Evolutionary conservation across 2,113 vertebrate species (phyloP), one percentile per base, ranked within the genome.

Genomic region (Odocoileus virginianus): DNA sequence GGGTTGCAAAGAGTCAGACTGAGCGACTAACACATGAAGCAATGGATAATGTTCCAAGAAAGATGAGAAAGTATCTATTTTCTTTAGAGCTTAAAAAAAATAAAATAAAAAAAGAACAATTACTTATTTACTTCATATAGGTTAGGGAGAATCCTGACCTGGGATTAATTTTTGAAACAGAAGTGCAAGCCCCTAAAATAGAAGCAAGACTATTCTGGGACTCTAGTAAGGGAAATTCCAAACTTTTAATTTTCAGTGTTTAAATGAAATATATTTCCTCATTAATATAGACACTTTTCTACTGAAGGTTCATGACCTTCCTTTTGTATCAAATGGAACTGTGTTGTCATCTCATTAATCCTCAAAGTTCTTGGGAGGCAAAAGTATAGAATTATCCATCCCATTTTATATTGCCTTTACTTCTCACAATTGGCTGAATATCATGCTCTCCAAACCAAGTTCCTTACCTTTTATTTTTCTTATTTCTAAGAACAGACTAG

Each of bases 381-480:
- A 91, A 57, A 55, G 3, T 84, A 43, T 83, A 87, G 78, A 91
- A 92, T 87, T 93, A 84, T n/a, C 28, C 19, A 85, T 57, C 7
- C 76, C 10, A 47, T 89, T 98, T 91, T 91, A 43, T 40, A 64
- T 25, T 19, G 60, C 25, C 54, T 95, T 89, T 79, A 79, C 25
- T 93, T 93, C 84, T 95, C 84, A 78, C 93, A 78, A 87, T 93
- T 95, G 90, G 52, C 58, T 97, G 78, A 89, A 95, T 89, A 81
- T 82, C 57, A 76, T 87, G 12, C 83, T 92, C 61, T 89, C 91
- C 93, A 95, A 96, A 23, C 8, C 10, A 58, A 90, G 17, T 47
- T 91, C 8, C 43, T 33, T 40, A 15, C 8, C 4, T 82, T 97
- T 71, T 43, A 30, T 55, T 81, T 93, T 84, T 57, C 40, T 71